These are phyloP conservation scores for Drosophila dives DNA, from an alignment of 2,888 invertebrate species.

Conservation along the genomic window DNA sequence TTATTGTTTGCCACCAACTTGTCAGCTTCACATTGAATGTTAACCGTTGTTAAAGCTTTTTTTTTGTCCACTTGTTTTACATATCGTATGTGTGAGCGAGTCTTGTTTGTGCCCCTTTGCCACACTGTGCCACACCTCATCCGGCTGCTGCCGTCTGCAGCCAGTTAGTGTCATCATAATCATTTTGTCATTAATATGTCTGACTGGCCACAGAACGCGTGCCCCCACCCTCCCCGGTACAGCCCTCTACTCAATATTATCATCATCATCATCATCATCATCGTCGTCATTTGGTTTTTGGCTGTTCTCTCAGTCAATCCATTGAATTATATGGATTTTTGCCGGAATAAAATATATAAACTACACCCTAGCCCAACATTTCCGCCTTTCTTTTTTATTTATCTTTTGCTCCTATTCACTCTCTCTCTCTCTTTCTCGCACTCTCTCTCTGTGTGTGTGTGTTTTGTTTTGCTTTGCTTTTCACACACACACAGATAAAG, in stretches of 20 bases:
- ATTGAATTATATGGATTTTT: slow-evolving; percentile 77
- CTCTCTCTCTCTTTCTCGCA: neutral
- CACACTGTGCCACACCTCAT: neutral
- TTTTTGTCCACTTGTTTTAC: slow-evolving; percentile 51
- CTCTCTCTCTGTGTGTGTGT: slow-evolving; percentile 20
- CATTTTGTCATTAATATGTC: slow-evolving; percentile 83
- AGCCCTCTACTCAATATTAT: neutral
- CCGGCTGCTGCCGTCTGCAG: slow-evolving; percentile 14
- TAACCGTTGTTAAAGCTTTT: slow-evolving; percentile 21
- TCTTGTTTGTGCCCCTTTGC: neutral
- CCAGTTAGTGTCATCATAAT: slow-evolving; percentile 80
- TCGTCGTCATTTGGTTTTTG: slow-evolving; percentile 6
- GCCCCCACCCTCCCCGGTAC: neutral
- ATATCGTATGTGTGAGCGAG: slow-evolving; percentile 27
- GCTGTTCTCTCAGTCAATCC: slow-evolving; percentile 61
- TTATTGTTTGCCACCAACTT: neutral
- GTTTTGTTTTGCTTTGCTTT: slow-evolving; percentile 63
- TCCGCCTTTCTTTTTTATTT: slow-evolving; percentile 49
- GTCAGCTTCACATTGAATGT: slow-evolving; percentile 34
- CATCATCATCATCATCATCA: neutral
- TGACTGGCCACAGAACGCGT: slow-evolving; percentile 71
- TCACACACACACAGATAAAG: slow-evolving; percentile 30
- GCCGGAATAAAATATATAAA: slow-evolving; percentile 64
- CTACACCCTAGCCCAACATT: slow-evolving; percentile 59
- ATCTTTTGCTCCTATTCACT: slow-evolving; percentile 17